Evolutionary conservation across 2,113 vertebrate genomes (phyloP), one percentile per base, ranked within the genome.

Genomic region (Suricata suricatta): DNA sequence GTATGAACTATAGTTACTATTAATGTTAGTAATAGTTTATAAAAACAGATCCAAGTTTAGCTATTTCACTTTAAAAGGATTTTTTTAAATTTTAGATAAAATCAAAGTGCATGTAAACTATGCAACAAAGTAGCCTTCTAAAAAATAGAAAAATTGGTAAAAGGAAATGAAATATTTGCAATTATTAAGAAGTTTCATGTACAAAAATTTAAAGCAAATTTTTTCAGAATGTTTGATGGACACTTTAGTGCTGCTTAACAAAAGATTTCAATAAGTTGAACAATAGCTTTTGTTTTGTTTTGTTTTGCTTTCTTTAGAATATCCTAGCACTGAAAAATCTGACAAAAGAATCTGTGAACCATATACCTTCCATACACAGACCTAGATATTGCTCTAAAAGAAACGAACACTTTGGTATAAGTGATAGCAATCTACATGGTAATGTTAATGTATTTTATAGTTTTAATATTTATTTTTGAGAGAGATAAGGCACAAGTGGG

Each of bases 41-140:
- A 64, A 17, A 97, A 93, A 66, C 12, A 80, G 63, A 95, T 38
- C n/a, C 52, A 83, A 35, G 12, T 74, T 83, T 87, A 50, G 25
- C 57, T 82, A 92, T 31, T 89, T 85, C 91, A 82, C 38, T 88
- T 96, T 71, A 31, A 57, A 93, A 94, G 16, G 2, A 52, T 35
- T 77, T 88, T 88, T 83, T 15, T 47, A 21, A n/a, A 50, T 79
- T 82, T 92, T 84, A 80, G 4, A 35, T 76, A 74, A 79, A 93
- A 83, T 76, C 31, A 90, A 92, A 87, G 19, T 87, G 14, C 12
- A 44, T 69, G 12, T 47, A 64, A 85, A 74, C 2, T 92, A 31
- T n/a, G 19, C 52, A 83, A 79, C 5, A 79, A 93, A 90, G 21
- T 60, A 89, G 79, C 3, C 44, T 50, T 71, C 33, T 60, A 57